Evolutionary conservation across 2,888 invertebrate species (phyloP).

Genomic region (Torymus tubicola): DNA sequence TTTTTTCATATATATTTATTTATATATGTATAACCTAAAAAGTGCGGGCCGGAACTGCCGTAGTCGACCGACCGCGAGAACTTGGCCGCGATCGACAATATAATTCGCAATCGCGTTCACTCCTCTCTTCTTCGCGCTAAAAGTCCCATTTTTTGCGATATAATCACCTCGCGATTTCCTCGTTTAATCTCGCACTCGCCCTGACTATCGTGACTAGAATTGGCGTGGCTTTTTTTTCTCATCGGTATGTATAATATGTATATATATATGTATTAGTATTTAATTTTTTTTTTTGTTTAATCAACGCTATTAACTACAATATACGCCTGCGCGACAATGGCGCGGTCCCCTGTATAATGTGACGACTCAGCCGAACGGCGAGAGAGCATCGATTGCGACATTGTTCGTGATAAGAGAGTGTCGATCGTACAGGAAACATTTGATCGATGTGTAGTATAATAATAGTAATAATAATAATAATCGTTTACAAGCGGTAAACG

Average conservation of each 20-base stretch:
- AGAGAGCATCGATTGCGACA: constrained; percentile 33
- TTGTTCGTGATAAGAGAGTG: background rate
- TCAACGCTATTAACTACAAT: constrained; percentile 38
- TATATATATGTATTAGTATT: constrained; percentile 27
- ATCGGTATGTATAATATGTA: constrained; percentile 44
- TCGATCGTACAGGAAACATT: background rate
- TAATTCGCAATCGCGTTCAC: background rate
- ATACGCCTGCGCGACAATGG: constrained; percentile 34
- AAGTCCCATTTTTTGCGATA: no score
- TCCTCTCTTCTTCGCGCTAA: background rate
- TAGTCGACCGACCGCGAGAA: constrained; percentile 13
- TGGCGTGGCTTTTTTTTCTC: constrained; percentile 37
- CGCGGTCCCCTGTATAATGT: constrained; percentile 41
- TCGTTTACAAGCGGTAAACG: no score
- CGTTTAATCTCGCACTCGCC: constrained; percentile 18
- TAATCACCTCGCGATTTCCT: background rate
- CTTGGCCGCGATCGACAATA: background rate
- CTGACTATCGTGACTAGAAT: constrained; percentile 55
- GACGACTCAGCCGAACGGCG: constrained; percentile 1
- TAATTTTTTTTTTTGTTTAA: constrained; percentile 19
- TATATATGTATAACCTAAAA: constrained; percentile 57
- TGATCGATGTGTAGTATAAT: no score
- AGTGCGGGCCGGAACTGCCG: constrained; percentile 41
- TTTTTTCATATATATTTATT: constrained; percentile 46
- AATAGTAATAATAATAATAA: no score